phyloP scores from a whole-genome alignment of 2,113 vertebrate genomes.

The Gobiocypris rarus region DNA sequence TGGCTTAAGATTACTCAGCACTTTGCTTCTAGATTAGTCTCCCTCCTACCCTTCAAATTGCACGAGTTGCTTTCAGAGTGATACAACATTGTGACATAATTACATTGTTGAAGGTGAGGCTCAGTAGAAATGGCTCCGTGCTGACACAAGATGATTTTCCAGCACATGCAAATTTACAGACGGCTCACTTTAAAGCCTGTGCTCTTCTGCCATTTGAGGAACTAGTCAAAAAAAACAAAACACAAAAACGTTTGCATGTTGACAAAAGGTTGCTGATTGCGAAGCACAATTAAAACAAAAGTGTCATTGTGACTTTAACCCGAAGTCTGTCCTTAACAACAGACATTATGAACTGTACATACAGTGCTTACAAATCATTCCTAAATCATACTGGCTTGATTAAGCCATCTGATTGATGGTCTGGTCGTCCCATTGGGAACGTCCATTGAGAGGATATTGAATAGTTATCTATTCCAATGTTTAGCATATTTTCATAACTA shows the following conservation, averaged over 20 bases:
- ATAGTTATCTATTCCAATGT: constrained; percentile 7
- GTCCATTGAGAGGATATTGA: constrained; percentile 17
- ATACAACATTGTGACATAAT: constrained; percentile 60
- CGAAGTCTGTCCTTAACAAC: background rate
- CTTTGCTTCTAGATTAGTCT: constrained; percentile 77
- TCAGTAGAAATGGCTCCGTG: constrained; percentile 56
- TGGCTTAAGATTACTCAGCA: constrained; percentile 85
- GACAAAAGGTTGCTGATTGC: constrained; percentile 47
- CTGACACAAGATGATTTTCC: constrained; percentile 63
- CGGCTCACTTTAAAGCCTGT: constrained; percentile 34
- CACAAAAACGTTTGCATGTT: constrained; percentile 9
- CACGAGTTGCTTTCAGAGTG: constrained; percentile 59
- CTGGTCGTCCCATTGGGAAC: constrained; percentile 1
- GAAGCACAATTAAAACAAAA: constrained; percentile 41
- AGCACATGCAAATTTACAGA: constrained; percentile 59
- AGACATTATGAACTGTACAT: background rate
- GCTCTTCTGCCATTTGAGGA: constrained; percentile 43
- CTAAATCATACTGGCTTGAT: constrained; percentile 27
- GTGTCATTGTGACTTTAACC: constrained; percentile 43
- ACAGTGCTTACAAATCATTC: constrained; percentile 22
- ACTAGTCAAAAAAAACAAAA: constrained; percentile 22
- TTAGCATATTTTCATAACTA: constrained; percentile 36
- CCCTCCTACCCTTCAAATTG: constrained; percentile 63
- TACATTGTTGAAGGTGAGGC: constrained; percentile 59
- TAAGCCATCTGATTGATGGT: constrained; percentile 26